Conservation (phyloP, 2,888 invertebrate genomes). For the Chloroclystis v-ata region DNA sequence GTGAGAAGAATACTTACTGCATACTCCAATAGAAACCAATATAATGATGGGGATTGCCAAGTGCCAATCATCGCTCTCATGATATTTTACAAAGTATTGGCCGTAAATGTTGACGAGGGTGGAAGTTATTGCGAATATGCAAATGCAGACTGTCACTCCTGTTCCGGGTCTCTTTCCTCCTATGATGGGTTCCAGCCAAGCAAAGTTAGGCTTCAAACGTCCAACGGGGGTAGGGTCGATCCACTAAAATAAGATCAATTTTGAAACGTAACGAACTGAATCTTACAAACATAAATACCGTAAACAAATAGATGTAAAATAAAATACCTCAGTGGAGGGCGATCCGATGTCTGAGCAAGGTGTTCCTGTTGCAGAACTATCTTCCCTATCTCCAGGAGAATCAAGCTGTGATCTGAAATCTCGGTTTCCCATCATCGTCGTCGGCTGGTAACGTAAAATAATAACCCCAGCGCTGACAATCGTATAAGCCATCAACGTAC, state of each 20-base stretch:
- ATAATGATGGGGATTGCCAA: constrained; percentile 7
- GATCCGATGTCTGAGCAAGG: constrained; percentile 80
- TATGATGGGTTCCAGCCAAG: constrained; percentile 84
- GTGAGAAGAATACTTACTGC: constrained; percentile 11
- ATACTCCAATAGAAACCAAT: constrained; percentile 1
- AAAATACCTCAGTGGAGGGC: constrained; percentile 77
- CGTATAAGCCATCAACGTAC: constrained; percentile 91
- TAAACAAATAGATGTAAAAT: too few species aligned
- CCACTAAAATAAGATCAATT: constrained; percentile 49
- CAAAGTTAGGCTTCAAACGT: constrained; percentile 83
- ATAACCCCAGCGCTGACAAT: constrained; percentile 95
- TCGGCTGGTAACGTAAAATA: constrained; percentile 87
- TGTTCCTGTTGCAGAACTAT: constrained; percentile 80
- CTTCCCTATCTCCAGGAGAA: constrained; percentile 78
- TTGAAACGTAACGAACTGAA: too few species aligned
- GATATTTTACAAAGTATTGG: constrained; percentile 60
- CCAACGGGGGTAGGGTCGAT: constrained; percentile 84
- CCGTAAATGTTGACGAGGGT: constrained; percentile 85
- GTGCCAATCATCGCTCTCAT: constrained; percentile 5
- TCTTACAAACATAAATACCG: too few species aligned
- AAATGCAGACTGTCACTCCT: constrained; percentile 84
- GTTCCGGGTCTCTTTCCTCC: constrained; percentile 87
- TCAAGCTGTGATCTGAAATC: constrained; percentile 71
- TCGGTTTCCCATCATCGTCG: constrained; percentile 69
- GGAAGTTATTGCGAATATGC: constrained; percentile 82